Evolutionary conservation across 92 coral and sea anemone species (phyloP).

Genomic region (Porites lobata): DNA sequence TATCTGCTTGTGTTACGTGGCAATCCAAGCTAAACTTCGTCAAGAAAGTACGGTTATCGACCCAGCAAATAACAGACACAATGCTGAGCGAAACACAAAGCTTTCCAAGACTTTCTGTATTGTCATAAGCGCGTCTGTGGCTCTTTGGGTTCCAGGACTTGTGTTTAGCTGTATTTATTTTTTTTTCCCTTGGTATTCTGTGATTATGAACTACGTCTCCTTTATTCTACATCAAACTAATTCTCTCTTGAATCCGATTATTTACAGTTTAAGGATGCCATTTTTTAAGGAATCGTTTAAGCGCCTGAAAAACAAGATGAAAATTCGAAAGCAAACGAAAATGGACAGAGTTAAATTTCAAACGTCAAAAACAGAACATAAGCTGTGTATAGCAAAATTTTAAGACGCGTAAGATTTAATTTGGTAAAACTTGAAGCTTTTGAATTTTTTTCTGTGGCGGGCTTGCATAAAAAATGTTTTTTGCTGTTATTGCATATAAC

Average conservation of each 20-base stretch:
- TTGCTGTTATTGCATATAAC: too few relatives aligned
- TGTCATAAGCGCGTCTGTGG: constrained; percentile 17
- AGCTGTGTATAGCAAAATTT: too few relatives aligned
- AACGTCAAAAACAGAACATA: too few relatives aligned
- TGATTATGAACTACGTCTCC: background rate
- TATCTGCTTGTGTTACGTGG: background rate
- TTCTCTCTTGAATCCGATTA: constrained; percentile 3
- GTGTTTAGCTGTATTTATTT: background rate
- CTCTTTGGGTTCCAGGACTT: background rate
- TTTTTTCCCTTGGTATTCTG: background rate
- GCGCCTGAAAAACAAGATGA: background rate
- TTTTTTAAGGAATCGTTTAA: background rate
- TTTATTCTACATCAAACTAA: background rate
- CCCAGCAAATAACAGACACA: background rate
- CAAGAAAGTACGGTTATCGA: background rate
- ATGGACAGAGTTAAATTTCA: background rate
- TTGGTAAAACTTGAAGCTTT: too few relatives aligned
- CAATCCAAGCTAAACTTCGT: background rate
- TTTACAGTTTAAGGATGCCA: background rate
- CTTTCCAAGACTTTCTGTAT: constrained; percentile 2
- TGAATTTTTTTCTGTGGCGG: too few relatives aligned
- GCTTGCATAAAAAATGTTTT: too few relatives aligned
- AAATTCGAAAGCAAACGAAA: background rate
- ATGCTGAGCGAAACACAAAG: background rate
- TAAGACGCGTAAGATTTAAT: too few relatives aligned